phyloP scores from a whole-genome alignment of 2,888 invertebrate genomes.

The Dicyrtoma fusca region DNA sequence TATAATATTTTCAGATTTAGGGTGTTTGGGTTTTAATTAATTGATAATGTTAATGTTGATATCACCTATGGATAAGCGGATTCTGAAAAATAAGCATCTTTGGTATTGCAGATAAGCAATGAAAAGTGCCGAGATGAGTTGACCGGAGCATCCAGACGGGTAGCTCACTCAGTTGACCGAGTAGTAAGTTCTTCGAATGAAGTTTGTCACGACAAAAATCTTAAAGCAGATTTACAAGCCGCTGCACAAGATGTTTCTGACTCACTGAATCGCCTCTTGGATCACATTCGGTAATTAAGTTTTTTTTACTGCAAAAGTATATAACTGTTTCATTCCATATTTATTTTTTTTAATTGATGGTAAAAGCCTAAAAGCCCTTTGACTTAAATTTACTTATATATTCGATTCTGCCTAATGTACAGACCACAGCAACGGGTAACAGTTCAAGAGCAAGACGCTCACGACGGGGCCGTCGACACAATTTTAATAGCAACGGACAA shows the following conservation, averaged over 20 bases:
- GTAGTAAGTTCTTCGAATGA: slow-evolving; percentile 82
- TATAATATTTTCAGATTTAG: no score
- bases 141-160: slow-evolving; percentile 88
- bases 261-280: slow-evolving; percentile 84
- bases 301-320: no score
- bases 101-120: slow-evolving; percentile 50
- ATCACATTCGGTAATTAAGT: slow-evolving; percentile 73
- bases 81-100: no score
- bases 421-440: slow-evolving; percentile 51
- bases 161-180: slow-evolving; percentile 86
- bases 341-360: background rate
- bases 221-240: slow-evolving; percentile 73
- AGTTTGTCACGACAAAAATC: slow-evolving; percentile 70
- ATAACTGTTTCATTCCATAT: background rate
- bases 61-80: no score
- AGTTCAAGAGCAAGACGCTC: slow-evolving; percentile 67
- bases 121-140: slow-evolving; percentile 74
- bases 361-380: background rate
- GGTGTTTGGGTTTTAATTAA: no score
- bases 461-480: slow-evolving; percentile 84
- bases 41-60: no score
- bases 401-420: no score
- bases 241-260: slow-evolving; percentile 88
- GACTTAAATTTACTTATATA: background rate
- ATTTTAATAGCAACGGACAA: slow-evolving; percentile 82